Percentiles rank a stretch among this genome's conserved stretches.
Evolutionary conservation across 2,797 vertebrate species (phyloP).

Genomic region (Pyrocephalus nanus): DNA sequence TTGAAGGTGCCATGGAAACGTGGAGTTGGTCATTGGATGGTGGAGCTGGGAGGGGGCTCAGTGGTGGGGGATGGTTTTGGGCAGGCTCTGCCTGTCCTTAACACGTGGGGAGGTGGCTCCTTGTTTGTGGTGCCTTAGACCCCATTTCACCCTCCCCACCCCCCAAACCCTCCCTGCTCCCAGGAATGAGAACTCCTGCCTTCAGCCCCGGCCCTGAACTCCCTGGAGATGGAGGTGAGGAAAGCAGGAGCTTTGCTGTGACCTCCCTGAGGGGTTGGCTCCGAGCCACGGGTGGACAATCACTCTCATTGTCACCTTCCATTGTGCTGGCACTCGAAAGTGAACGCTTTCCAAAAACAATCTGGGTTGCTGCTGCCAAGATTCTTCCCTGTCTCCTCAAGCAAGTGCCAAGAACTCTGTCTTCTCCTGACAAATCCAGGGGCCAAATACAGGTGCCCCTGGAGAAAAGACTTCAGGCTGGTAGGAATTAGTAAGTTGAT

Average conservation of each 20-base stretch:
- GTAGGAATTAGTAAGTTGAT: background rate
- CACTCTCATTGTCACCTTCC: background rate
- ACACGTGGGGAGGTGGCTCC: background rate
- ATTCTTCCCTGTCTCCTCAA: background rate
- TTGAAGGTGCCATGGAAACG: accelerated
- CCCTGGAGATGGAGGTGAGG: background rate
- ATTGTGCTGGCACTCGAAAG: background rate
- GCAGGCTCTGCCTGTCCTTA: background rate
- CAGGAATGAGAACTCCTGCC: background rate
- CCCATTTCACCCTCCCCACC: background rate
- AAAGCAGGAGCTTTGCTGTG: background rate
- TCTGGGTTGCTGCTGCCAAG: background rate
- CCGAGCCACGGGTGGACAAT: background rate
- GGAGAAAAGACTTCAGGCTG: constrained; percentile 12
- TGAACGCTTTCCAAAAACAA: background rate
- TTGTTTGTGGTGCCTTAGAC: background rate
- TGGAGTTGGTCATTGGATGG: background rate
- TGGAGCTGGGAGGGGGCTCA: background rate
- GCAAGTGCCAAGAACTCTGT: constrained; percentile 20
- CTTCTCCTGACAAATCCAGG: background rate
- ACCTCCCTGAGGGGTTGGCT: background rate
- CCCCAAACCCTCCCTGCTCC: background rate
- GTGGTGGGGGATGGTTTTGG: background rate
- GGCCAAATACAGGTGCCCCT: background rate
- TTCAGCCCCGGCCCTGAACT: background rate